Evolutionary conservation across 2,797 vertebrate species (phyloP).

Genomic region (Meda fulgida): DNA sequence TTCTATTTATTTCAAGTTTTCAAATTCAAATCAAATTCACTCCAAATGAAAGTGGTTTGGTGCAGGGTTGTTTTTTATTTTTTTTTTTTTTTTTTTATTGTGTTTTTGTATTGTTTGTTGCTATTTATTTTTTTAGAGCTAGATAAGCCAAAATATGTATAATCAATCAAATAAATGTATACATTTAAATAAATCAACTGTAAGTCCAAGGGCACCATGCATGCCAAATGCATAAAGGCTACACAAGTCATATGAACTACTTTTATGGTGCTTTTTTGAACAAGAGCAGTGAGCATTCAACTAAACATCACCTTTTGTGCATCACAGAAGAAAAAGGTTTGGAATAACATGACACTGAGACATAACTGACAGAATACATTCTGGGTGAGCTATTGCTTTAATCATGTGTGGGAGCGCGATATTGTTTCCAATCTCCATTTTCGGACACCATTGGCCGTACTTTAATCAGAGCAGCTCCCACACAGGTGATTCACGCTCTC

Average conservation of each 20-base stretch:
- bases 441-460: background rate
- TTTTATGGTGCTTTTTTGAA: background rate
- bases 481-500: conserved; percentile 33
- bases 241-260: background rate
- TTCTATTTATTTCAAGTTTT: background rate
- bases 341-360: background rate
- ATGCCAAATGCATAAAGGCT: no score
- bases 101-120: background rate
- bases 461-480: conserved; percentile 24
- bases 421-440: conserved; percentile 28
- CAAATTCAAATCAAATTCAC: background rate
- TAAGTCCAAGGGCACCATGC: background rate
- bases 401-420: background rate
- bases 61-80: background rate
- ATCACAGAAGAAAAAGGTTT: background rate
- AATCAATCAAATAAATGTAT: background rate
- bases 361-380: background rate
- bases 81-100: background rate
- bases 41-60: background rate
- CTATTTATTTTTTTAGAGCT: background rate
- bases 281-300: background rate
- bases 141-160: background rate
- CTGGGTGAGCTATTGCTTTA: background rate
- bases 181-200: background rate
- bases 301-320: background rate